Evolutionary conservation across 1,140 invertebrate species (phyloP), one percentile per base, ranked within the genome.

Genomic region (Fopius arisanus): DNA sequence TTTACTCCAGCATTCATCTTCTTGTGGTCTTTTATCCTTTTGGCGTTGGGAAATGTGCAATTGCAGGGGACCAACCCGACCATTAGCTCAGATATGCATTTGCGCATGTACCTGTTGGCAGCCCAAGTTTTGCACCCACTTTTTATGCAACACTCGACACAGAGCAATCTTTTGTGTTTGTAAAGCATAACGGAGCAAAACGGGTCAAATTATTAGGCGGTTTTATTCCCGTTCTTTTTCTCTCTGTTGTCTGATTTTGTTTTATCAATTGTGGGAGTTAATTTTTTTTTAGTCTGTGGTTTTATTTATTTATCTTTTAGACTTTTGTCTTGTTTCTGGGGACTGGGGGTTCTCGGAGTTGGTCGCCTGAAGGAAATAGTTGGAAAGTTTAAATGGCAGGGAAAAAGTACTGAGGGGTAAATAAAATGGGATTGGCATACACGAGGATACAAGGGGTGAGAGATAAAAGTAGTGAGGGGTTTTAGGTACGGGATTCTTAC

Each of bases 101-200:
- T 77, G 78, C 77, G 77, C 78, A 80, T 79, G 79, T 76, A 81
- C 77, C 78, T 81, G 80, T 81, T 81, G 78, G 76, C 54, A 78
- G 63, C 19, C 23, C 54, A 59, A 59, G 19, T 59, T 28, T 19
- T 59, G 19, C 54, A 26, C 23, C 19, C 54, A 26, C 19, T 59
- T 23, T 28, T 59, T 59, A 59, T 59, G 23, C 54, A 21, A 9
- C 54, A 28, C 54, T 59, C 19, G 3, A 14, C 19, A 26, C 19
- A 12, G 54, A 59, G 26, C 19, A 59, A 59, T 59, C 54, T 28
- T 59, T 59, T 59, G 54, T 59, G 21, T 28, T 26, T 3, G 23
- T 26, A 59, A 26, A 59, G 54, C 54, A 59, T 28, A 59, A 23
- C 23, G 26, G 19, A 59, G 54, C 23, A 26, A 59, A 59, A 59